Evolutionary conservation across 2,113 vertebrate genomes (phyloP).

Genomic region (Pseudonaja textilis): DNA sequence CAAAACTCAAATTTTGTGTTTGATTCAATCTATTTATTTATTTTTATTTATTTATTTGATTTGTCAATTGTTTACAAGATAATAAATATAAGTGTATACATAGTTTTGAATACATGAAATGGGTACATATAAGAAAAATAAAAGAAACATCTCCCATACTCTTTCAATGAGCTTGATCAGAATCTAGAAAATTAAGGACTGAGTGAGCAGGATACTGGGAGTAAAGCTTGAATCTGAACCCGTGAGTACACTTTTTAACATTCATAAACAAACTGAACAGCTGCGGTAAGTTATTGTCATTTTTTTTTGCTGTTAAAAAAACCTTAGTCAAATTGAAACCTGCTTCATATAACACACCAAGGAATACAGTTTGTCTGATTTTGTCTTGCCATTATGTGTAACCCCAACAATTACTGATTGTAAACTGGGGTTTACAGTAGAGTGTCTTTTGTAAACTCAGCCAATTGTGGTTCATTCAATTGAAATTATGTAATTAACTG

Average conservation of each 20-base stretch:
- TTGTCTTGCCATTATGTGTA: neutral
- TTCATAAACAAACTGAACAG: neutral
- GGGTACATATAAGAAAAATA: no score
- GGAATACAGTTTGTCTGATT: neutral
- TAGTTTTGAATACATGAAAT: no score
- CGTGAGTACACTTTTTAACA: neutral
- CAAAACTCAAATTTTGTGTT: neutral
- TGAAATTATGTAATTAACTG: neutral
- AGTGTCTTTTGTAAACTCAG: neutral
- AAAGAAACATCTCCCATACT: neutral
- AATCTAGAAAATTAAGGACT: neutral
- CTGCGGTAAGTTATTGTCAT: neutral
- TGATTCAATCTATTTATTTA: no score
- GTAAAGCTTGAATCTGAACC: neutral
- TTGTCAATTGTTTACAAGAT: no score
- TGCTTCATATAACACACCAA: neutral
- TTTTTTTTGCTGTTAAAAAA: neutral
- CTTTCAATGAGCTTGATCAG: neutral
- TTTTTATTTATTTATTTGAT: no score
- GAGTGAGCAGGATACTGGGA: neutral
- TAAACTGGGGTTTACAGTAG: neutral
- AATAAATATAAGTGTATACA: no score
- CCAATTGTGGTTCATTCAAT: neutral
- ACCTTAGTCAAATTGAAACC: neutral
- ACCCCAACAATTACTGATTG: neutral